Base-by-base conservation (phyloP, 2,113 vertebrate species). In the Paracyprichromis sp. region DNA sequence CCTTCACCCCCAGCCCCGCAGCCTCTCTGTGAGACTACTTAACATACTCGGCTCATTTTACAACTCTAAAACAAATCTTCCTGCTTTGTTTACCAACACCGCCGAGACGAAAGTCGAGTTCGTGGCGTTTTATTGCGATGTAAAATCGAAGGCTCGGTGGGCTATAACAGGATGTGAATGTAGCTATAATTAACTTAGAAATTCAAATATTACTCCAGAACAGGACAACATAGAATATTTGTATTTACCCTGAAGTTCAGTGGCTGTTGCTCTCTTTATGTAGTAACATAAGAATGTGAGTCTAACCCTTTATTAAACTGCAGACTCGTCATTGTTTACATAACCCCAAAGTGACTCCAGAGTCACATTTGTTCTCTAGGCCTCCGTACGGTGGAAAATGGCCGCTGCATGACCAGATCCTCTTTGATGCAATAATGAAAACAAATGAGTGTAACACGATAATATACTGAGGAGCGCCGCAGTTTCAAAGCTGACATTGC, bases 341-440 rank as follows among this genome's bases (percentile, higher is more conserved):
- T 96, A 96, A 96, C 95, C 94, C 90, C 93, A n/a, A 52, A 57
- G 83, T 95, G 95, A 96, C 95, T 96, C 94, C 92, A 13, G 87
- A 94, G 93, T 95, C 92, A 92, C 94, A 95, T 96, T 96, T 95
- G 94, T 95, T 95, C 93, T 94, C 89, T 88, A 76, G 89, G 92
- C 90, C 93, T 88, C 88, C 34, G 87, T 92, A 94, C 91, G 90
- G 91, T 90, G 69, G 90, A 95, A 96, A 96, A 95, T 94, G 94
- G 93, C 95, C 94, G 93, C 93, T 89, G 92, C 94, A 89, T 94
- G 92, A 96, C 94, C 93, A 93, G 91, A 86, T 87, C 88, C 82
- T 90, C 94, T 96, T 96, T 96, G 96, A 96, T 96, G 95, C 90
- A 85, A 91, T 95, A 95, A 96, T 96, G 95, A 95, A 95, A 95